Base-by-base conservation (phyloP, 2,797 vertebrate species). In the Heliangelus exortis region DNA sequence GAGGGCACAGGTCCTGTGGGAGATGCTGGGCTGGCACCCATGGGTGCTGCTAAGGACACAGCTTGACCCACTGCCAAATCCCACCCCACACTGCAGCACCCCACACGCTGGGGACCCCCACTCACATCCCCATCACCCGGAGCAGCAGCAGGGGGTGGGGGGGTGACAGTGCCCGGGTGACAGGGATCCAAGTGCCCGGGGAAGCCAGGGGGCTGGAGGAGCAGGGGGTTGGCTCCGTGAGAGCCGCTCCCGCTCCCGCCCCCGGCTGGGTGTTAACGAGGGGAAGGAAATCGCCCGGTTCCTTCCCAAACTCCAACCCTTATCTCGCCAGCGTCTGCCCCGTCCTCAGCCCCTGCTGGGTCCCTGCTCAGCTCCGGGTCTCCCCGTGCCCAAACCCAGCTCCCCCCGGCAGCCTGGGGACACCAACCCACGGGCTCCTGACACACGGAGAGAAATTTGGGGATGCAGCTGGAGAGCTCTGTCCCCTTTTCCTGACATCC, bases 201-300 rank as follows among this genome's bases (percentile, higher is more conserved):
- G 39, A 39, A 39, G 39, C 10, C 39, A 39, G 39, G 39, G 39
- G 39, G 12, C 39, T 39, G 39, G 39, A 39, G 39, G 39, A 13
- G 39, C 39, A 39, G 39, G 10, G 39, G 39, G 39, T 13, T 39
- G 39, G 39, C 39, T 39, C 39, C 39, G 39, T 28, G 81, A 80
- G 83, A 21, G 45, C 53, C 75, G 10, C 72, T 68, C 85, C 53
- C 75, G 10, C 72, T 68, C 85, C 53, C 1, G 2, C 81, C 17
- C 53, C 2, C 1, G 14, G 23, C 2, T 75, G 95, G 93, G 95
- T 89, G 92, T 94, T n/a, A 94, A 89, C 45, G 0, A 0, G 7
- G 88, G 89, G 77, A 95, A 94, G 85, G 91, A 96, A 96, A 86
- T 75, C 5, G 33, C 65, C 31, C 57, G 29, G 87, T 65, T 91